A percentile compares a stretch with the other conserved stretches of the same genome.
Evolutionary conservation across 2,888 invertebrate species (phyloP).

Genomic region (Hydropsyche betteni): DNA sequence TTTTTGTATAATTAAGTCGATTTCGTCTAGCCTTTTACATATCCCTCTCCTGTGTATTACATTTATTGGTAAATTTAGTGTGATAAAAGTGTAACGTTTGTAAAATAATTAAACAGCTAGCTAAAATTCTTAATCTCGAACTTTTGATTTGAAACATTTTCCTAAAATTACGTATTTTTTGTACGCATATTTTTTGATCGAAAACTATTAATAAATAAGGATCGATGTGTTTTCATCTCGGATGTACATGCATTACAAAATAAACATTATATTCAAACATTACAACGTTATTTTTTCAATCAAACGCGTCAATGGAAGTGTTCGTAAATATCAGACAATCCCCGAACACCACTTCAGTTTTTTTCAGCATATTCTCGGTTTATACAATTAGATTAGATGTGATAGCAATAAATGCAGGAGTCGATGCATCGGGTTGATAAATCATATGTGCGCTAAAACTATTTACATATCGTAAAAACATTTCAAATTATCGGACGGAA

Average conservation of each 20-base stretch:
- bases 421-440: not conserved
- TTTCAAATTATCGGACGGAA: not conserved
- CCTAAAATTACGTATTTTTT: no score
- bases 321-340: not conserved
- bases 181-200: no score
- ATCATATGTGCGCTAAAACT: not conserved
- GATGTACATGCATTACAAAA: not conserved
- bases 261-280: no score
- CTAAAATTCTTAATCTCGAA: no score
- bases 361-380: not conserved
- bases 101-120: no score
- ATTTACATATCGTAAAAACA: slow-evolving; percentile 11
- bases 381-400: not conserved
- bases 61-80: no score
- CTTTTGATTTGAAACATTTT: no score
- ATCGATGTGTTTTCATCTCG: slow-evolving; percentile 5
- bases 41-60: not conserved
- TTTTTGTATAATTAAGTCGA: not conserved
- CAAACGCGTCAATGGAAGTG: not conserved
- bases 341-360: no score
- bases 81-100: no score
- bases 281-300: not conserved
- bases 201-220: no score
- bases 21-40: slow-evolving; percentile 18
- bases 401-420: slow-evolving; percentile 20